phyloP scores from a whole-genome alignment of 2,797 vertebrate species.

The Knipowitschia caucasica region DNA sequence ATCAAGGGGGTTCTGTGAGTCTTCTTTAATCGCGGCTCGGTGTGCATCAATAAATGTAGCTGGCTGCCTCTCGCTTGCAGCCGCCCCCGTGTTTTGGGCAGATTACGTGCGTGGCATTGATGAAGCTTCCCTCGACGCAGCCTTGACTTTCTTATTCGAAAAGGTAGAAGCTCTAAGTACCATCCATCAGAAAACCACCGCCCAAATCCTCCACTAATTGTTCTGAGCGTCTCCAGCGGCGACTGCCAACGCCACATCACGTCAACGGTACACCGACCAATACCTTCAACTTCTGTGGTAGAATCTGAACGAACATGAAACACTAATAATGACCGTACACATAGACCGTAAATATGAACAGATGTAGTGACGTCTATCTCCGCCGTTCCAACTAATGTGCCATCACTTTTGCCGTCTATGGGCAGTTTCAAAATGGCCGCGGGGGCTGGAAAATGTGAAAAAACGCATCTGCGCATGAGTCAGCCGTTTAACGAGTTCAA shows the following conservation, averaged over 20 bases:
- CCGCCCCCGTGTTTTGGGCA: conserved; percentile 58
- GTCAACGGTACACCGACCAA: conserved; percentile 61
- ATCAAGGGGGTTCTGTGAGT: too few relatives aligned
- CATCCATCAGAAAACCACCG: conserved; percentile 68
- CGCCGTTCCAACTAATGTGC: too few relatives aligned
- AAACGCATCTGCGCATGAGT: too few relatives aligned
- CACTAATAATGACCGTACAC: too few relatives aligned
- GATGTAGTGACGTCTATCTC: too few relatives aligned
- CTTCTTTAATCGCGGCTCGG: conserved; percentile 31
- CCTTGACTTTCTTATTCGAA: conserved; percentile 62
- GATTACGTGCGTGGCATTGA: conserved; percentile 69
- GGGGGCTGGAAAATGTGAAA: too few relatives aligned
- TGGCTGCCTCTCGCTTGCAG: conserved; percentile 34
- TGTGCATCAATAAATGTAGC: conserved; percentile 61
- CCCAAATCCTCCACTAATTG: conserved; percentile 70
- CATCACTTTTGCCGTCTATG: too few relatives aligned
- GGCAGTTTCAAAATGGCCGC: too few relatives aligned
- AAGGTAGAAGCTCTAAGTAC: conserved; percentile 59
- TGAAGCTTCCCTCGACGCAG: conserved; percentile 50
- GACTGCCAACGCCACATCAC: conserved; percentile 51
- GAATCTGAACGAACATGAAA: too few relatives aligned
- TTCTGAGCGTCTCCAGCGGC: conserved; percentile 56
- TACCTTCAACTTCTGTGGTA: conserved; percentile 59
- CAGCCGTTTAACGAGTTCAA: too few relatives aligned
- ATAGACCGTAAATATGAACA: too few relatives aligned